Evolutionary conservation across 2,113 vertebrate species (phyloP), one percentile per base, ranked within the genome.

Genomic region (Nyctibius bracteatus): DNA sequence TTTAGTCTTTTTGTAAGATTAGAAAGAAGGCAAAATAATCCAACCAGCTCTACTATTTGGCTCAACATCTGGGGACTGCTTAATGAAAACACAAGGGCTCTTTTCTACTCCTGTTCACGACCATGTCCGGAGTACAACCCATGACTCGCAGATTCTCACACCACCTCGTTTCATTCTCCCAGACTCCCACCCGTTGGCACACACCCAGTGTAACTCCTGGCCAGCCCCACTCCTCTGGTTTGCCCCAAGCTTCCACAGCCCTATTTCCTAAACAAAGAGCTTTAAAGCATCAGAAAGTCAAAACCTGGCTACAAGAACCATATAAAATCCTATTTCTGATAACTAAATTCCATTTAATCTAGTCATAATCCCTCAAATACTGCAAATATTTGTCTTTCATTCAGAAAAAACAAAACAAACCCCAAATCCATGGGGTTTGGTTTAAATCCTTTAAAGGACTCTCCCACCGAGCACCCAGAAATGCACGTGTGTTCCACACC

Each of bases 281-380:
- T 87, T 90, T 85, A 85, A 87, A 92, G 87, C 70, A 85, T 63
- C 81, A 57, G 46, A n/a, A 79, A 91, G 70, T 87, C 83, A 95
- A 59, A 81, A 44, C 43, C 70, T 15, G 65, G 70, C 81, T 35
- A 24, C 61, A n/a, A 30, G 73, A 90, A 71, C 87, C 44, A 0
- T 52, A 81, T 81, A 20, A 91, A 95, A 93, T 90, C 87, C 65
- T 96, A 91, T 59, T 95, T 71, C 73, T 79, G 61, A 79, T 87
- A 91, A 55, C 73, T 94, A 95, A 94, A 92, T 66, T 75, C 92
- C 61, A 6, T 79, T 78, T 93, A 95, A 96, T 87, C 87, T 95
- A 87, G 10, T 51, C 65, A 22, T 90, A 94, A 96, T 97, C 90
- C 94, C 66, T 55, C 78, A 94, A 91, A 90, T 71, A 81, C 87